These are phyloP conservation scores for Peromyscus polionotus DNA, from an alignment of 2,113 vertebrate species.

Conservation along the genomic window DNA sequence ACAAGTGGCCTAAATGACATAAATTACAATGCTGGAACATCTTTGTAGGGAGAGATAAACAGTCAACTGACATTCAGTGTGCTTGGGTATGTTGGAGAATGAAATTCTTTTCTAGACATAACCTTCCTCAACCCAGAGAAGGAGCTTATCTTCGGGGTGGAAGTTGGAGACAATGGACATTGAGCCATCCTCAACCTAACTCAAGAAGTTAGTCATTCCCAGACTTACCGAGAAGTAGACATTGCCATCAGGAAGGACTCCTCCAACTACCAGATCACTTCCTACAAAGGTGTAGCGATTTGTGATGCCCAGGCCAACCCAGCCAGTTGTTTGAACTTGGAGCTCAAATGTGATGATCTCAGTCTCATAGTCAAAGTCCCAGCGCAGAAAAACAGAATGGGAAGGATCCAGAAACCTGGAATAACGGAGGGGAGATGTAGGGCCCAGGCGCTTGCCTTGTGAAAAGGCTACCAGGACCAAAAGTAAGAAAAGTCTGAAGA, in stretches of 20 bases:
- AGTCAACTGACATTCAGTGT: neutral
- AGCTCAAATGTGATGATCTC: slow-evolving; percentile 88
- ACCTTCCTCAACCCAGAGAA: neutral
- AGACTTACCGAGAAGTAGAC: slow-evolving; percentile 89
- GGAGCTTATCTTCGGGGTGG: neutral
- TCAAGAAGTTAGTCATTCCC: neutral
- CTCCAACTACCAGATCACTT: slow-evolving; percentile 89
- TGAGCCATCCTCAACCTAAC: neutral
- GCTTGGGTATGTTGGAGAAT: neutral
- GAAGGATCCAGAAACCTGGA: slow-evolving; percentile 86
- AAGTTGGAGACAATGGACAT: neutral
- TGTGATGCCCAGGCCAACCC: slow-evolving; percentile 90
- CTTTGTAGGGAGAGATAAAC: neutral
- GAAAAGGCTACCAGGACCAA: neutral
- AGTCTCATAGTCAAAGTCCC: slow-evolving; percentile 86
- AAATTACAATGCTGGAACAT: neutral
- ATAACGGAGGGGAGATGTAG: slow-evolving; percentile 79
- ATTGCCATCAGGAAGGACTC: slow-evolving; percentile 80
- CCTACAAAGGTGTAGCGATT: slow-evolving; percentile 82
- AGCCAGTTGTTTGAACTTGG: slow-evolving; percentile 86
- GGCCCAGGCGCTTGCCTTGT: neutral
- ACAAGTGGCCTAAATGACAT: neutral
- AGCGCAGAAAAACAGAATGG: slow-evolving; percentile 79
- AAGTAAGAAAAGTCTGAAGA: slow-evolving; percentile 54
- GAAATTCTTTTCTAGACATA: neutral